Evolutionary conservation across 2,888 invertebrate genomes (phyloP), one percentile per base, ranked within the genome.

Genomic region (Sialis fuliginosa): DNA sequence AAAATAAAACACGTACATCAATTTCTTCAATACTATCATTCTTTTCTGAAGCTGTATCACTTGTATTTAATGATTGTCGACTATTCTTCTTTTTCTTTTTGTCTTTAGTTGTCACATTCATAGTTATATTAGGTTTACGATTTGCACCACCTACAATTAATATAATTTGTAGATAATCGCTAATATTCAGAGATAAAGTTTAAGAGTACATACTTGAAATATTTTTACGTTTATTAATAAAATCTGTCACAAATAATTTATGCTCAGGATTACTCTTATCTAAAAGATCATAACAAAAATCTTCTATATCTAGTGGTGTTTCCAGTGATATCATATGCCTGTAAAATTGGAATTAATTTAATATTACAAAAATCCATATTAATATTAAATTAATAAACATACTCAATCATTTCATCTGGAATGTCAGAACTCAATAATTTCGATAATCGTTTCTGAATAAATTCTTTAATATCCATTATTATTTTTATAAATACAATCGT

Each of bases 281-380:
- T 1, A 91, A 59, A 42, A 91, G 66, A 44, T 80, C 81, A 54
- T 72, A 74, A 64, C 89, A 78, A 57, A 87, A 88, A 49, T 85
- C 82, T 54, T 83, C 80, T 43, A 87, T 68, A 56, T 86, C 87
- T 49, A 69, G 67, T 47, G 77, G 75, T 57, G 75, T 75, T 55
- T 81, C 73, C 54, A 91, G 83, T 10, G 77, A 70, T 49, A 77
- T 58, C 34, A 91, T 77, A 54, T 80, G 84, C 34, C 89, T 89
- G 61, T 42, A 68, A 67, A 50, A 42, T 40, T 13, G 12, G 41
- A 8, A 12, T 8, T 46, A 45, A 37, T 46, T 12, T 5, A 37
- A 33, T 35, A 22, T 6, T 12, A 33, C 10, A 9, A 22, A 34
- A 43, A 46, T 35, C 30, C 32, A 39, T 42, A 8, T 13, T 12